Percentiles rank a stretch among this genome's conserved stretches.
Conservation (phyloP, 1,140 invertebrate genomes). For the Zophobas atratus region DNA sequence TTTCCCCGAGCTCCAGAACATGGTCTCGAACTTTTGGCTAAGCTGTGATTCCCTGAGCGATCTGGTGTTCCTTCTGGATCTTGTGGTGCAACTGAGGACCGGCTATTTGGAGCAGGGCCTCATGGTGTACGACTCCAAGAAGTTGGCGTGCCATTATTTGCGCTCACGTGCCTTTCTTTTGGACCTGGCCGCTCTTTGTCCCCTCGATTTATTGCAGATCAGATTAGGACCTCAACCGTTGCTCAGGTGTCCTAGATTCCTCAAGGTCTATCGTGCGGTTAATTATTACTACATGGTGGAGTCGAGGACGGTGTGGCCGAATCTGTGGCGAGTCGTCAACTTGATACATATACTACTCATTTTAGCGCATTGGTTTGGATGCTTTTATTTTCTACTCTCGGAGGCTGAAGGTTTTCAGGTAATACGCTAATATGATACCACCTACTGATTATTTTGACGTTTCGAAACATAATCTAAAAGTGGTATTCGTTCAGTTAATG, state of each 20-base stretch:
- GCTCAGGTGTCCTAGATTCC: constrained; percentile 86
- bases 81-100: constrained; percentile 92
- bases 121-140: constrained; percentile 93
- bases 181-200: constrained; percentile 87
- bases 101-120: constrained; percentile 96
- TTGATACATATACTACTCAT: constrained; percentile 95
- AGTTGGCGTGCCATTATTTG: constrained; percentile 91
- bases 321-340: constrained; percentile 96
- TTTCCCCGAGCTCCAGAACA: constrained; percentile 89
- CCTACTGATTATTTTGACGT: no score
- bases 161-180: constrained; percentile 89
- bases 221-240: constrained; percentile 85
- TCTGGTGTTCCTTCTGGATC: constrained; percentile 88
- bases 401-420: constrained; percentile 91
- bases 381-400: constrained; percentile 96
- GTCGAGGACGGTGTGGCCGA: constrained; percentile 94
- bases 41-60: constrained; percentile 88
- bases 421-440: constrained; percentile 16
- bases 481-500: no score
- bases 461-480: no score
- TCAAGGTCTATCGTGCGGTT: constrained; percentile 90
- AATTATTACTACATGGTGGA: constrained; percentile 97
- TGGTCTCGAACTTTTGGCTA: constrained; percentile 83
- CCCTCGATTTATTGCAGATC: constrained; percentile 89
- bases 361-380: constrained; percentile 97